Conservation (phyloP, 2,888 invertebrate species). For the Hemicrepidius hirtus region DNA sequence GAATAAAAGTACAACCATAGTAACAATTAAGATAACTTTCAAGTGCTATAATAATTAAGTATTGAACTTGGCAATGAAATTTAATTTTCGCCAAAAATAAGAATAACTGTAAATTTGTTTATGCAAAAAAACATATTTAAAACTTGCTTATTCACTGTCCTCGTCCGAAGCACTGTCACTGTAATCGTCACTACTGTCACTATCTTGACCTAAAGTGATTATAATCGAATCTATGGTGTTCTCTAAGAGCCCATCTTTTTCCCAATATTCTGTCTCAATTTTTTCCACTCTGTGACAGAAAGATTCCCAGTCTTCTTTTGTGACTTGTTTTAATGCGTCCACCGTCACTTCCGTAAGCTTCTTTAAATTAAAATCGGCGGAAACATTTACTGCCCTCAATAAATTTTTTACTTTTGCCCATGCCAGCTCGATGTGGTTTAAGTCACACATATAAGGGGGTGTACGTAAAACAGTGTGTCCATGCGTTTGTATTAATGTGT, state of each 20-base stretch:
- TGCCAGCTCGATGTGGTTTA: background rate
- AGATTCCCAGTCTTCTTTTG: background rate
- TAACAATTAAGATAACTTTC: too few relatives aligned
- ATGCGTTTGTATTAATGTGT: background rate
- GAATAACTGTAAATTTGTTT: too few relatives aligned
- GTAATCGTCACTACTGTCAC: background rate
- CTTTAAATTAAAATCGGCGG: background rate
- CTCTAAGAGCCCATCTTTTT: conserved; percentile 8
- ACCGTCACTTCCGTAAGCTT: background rate
- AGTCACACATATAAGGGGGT: conserved; percentile 1
- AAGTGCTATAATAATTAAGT: too few relatives aligned
- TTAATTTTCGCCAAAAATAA: too few relatives aligned
- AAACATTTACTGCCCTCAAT: background rate
- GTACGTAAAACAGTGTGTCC: background rate
- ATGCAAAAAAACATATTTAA: too few relatives aligned
- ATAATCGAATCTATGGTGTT: background rate
- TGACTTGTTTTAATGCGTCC: background rate
- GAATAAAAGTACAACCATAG: too few relatives aligned
- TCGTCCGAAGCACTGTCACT: background rate
- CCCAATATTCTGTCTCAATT: background rate
- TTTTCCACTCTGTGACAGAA: background rate
- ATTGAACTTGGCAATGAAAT: too few relatives aligned
- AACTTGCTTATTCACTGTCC: too few relatives aligned
- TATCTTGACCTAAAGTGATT: background rate
- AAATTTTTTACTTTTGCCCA: background rate